Evolutionary conservation across 2,888 invertebrate genomes (phyloP).

Genomic region (Dione juno): DNA sequence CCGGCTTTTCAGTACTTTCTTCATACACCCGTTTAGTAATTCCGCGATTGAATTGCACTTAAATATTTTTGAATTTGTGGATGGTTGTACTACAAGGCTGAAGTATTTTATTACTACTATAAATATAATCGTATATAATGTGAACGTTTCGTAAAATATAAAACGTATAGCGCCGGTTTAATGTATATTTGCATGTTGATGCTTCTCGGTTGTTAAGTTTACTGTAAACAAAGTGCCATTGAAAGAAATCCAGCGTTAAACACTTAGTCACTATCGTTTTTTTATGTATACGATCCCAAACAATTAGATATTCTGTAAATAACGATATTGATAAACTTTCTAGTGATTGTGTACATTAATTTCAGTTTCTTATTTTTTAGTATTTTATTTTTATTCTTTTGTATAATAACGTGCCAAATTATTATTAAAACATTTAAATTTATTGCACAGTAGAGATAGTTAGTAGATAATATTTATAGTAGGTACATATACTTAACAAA

Average conservation of each 20-base stretch:
- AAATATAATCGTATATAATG: conserved; percentile 30
- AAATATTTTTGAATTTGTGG: conserved; percentile 1
- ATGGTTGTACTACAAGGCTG: conserved; percentile 6
- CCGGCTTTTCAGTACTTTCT: conserved; percentile 21
- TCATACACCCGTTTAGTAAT: conserved; percentile 11
- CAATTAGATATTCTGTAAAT: conserved; percentile 4
- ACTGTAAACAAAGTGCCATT: conserved; percentile 38
- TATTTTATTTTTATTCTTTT: not conserved
- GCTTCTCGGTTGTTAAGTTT: conserved; percentile 33
- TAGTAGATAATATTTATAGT: too few species aligned
- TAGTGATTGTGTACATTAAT: not conserved
- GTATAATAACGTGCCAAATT: too few species aligned
- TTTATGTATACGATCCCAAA: not conserved
- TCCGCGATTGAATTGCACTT: conserved; percentile 26
- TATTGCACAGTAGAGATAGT: too few species aligned
- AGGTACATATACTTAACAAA: too few species aligned
- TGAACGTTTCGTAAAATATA: conserved; percentile 26
- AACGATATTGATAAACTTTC: not conserved
- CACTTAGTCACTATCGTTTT: conserved; percentile 17
- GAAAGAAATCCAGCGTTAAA: conserved; percentile 13
- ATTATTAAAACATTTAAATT: too few species aligned
- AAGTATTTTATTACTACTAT: conserved; percentile 27
- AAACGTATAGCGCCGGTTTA: conserved; percentile 25
- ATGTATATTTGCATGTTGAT: conserved; percentile 36
- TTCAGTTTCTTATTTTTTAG: not conserved